Evolutionary conservation across 2,797 vertebrate genomes (phyloP).

Genomic region (Myripristis murdjan): DNA sequence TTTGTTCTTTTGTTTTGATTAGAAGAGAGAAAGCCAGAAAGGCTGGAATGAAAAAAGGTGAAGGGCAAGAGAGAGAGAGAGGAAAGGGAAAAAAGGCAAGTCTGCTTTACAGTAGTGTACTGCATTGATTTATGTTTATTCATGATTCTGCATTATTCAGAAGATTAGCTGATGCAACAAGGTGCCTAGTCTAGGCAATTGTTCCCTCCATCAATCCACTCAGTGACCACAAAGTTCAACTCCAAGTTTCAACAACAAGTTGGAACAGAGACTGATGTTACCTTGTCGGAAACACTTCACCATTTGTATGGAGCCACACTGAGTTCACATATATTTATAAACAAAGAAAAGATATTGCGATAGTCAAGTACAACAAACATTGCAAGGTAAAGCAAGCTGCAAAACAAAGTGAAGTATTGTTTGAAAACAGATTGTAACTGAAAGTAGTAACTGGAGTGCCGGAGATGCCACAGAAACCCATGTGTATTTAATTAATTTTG

Average conservation of each 20-base stretch:
- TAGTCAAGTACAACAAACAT: too few species aligned
- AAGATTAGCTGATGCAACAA: constrained; percentile 81
- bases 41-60: constrained; percentile 45
- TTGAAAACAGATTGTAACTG: too few species aligned
- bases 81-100: constrained; percentile 31
- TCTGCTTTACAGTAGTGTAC: constrained; percentile 69
- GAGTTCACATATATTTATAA: too few species aligned
- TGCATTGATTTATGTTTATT: constrained; percentile 76
- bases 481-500: too few species aligned
- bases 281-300: too few species aligned
- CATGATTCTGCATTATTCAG: constrained; percentile 82
- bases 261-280: constrained; percentile 39
- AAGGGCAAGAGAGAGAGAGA: constrained; percentile 18
- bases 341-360: too few species aligned
- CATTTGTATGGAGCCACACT: too few species aligned
- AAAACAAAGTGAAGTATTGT: too few species aligned
- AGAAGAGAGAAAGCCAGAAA: constrained; percentile 39
- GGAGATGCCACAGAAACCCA: too few species aligned
- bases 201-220: constrained; percentile 44
- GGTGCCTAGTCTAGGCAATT: constrained; percentile 70
- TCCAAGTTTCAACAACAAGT: constrained; percentile 59
- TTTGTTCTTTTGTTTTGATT: constrained; percentile 27
- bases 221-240: constrained; percentile 66
- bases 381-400: too few species aligned
- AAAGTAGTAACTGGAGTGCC: too few species aligned